Conservation (phyloP, 2,113 vertebrate genomes). For the Casuarius casuarius region DNA sequence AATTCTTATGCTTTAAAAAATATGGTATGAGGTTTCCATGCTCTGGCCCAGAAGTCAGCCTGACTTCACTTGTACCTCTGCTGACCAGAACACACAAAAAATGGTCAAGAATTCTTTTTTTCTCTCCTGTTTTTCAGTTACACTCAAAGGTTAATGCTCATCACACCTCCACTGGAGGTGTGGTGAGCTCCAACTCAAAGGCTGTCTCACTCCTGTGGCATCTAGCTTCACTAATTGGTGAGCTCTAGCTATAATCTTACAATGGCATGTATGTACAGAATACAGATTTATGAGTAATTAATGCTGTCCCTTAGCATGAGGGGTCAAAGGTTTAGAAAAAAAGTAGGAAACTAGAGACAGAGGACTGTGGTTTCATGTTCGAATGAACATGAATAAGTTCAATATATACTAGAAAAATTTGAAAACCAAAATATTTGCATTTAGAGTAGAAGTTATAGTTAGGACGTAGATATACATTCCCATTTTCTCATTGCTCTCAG, state of each 20-base stretch:
- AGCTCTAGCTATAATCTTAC: not conserved
- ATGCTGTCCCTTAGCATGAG: not conserved
- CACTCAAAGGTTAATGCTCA: not conserved
- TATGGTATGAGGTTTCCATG: not conserved
- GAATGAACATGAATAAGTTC: not conserved
- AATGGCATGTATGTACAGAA: no score
- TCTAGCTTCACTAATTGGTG: not conserved
- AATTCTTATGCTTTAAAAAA: not conserved
- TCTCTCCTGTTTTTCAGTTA: not conserved
- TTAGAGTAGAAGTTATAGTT: not conserved
- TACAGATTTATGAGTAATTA: rapidly evolving
- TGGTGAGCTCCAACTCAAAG: not conserved
- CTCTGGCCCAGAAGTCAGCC: not conserved
- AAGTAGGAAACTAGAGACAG: not conserved
- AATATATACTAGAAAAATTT: not conserved
- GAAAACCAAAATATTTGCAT: not conserved
- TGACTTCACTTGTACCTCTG: not conserved
- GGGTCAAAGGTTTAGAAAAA: not conserved
- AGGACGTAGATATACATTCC: not conserved
- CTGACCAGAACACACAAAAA: not conserved
- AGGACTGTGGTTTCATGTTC: not conserved
- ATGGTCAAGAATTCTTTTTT: not conserved
- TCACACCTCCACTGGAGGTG: not conserved
- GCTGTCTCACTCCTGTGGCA: rapidly evolving
- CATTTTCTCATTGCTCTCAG: not conserved